A percentile compares a stretch with the other conserved stretches of the same genome.
These are phyloP conservation scores for Lathronympha strigana DNA, from an alignment of 2,888 invertebrate species.

Conservation along the genomic window DNA sequence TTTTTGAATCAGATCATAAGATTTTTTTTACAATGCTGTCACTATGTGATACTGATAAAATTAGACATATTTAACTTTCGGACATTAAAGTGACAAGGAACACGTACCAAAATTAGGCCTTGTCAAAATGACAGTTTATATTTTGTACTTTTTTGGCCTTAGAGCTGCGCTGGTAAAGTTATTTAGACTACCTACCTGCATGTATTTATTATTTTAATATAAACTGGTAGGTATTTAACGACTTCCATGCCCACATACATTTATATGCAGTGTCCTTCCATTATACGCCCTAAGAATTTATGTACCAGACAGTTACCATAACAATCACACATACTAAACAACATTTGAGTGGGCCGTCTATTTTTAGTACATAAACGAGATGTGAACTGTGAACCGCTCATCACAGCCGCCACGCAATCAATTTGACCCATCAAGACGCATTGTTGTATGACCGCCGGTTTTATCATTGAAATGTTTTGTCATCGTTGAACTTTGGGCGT, in stretches of 20 bases:
- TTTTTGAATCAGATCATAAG: too few species aligned
- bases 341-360: constrained; percentile 63
- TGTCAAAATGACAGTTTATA: too few species aligned
- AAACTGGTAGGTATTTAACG: too few species aligned
- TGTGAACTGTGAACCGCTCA: constrained; percentile 56
- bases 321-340: constrained; percentile 62
- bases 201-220: too few species aligned
- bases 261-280: neutral
- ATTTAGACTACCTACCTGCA: too few species aligned
- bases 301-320: constrained; percentile 46
- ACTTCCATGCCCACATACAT: constrained; percentile 11
- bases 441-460: constrained; percentile 51
- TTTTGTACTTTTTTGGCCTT: too few species aligned
- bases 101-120: too few species aligned
- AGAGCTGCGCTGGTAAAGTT: too few species aligned
- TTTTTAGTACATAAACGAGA: constrained; percentile 72
- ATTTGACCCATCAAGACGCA: constrained; percentile 71
- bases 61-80: too few species aligned
- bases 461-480: constrained; percentile 40
- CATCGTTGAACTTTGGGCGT: constrained; percentile 26
- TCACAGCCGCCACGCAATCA: constrained; percentile 73
- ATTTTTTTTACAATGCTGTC: too few species aligned
- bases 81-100: too few species aligned
- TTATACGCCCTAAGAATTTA: constrained; percentile 19
- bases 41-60: too few species aligned